A percentile compares a stretch with the other conserved stretches of the same genome.
Conservation (phyloP, 2,888 invertebrate genomes). For the Netelia melanura region DNA sequence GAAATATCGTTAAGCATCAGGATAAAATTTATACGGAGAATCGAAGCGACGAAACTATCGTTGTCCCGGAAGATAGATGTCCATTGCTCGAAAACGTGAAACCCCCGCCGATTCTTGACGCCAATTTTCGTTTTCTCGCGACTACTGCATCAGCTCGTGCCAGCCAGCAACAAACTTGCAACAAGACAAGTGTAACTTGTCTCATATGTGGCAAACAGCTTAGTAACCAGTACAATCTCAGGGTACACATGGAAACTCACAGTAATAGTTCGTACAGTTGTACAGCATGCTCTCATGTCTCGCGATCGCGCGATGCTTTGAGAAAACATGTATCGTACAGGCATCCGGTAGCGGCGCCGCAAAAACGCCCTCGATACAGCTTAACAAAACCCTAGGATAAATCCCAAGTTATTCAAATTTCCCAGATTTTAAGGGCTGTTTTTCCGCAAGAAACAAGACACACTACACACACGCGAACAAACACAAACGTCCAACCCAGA, state of each 20-base stretch:
- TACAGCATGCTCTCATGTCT: slow-evolving; percentile 94
- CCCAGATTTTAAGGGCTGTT: slow-evolving; percentile 51
- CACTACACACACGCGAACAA: background rate
- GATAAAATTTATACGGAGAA: slow-evolving; percentile 71
- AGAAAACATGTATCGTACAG: slow-evolving; percentile 95
- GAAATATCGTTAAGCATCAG: slow-evolving; percentile 5
- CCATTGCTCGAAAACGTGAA: slow-evolving; percentile 79
- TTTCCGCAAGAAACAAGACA: slow-evolving; percentile 29
- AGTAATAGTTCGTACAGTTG: slow-evolving; percentile 95
- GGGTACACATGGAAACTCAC: slow-evolving; percentile 96
- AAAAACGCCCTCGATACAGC: slow-evolving; percentile 84
- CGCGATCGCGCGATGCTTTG: slow-evolving; percentile 94
- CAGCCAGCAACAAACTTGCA: slow-evolving; percentile 73
- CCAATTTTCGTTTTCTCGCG: slow-evolving; percentile 65
- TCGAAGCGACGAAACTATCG: slow-evolving; percentile 67
- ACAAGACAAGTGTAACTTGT: slow-evolving; percentile 88
- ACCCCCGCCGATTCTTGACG: slow-evolving; percentile 73
- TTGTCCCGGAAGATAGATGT: slow-evolving; percentile 72
- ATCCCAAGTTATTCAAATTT: slow-evolving; percentile 11
- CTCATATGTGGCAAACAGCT: slow-evolving; percentile 94
- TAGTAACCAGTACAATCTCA: slow-evolving; percentile 95
- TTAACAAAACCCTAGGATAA: slow-evolving; percentile 77
- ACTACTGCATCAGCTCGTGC: slow-evolving; percentile 31
- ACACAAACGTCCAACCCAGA: background rate
- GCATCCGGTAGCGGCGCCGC: slow-evolving; percentile 88